Evolutionary conservation across 2,797 vertebrate genomes (phyloP), one percentile per base, ranked within the genome.

Genomic region (Cyprinella venusta): DNA sequence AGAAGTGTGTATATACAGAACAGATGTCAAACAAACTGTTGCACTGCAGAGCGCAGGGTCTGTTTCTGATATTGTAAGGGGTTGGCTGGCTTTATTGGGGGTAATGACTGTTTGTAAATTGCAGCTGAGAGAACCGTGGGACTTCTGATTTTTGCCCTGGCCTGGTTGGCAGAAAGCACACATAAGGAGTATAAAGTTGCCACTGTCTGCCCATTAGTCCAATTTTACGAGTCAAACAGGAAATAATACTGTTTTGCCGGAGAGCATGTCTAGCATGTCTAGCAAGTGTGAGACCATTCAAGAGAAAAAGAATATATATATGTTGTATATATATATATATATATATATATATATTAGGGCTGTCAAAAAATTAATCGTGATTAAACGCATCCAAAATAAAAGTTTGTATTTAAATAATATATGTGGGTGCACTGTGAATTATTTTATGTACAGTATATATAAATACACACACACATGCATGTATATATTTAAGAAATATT

Each of bases 151-250:
- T 69, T 71, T 75, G 61, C 54, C 82, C 12, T 52, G 82, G 26
- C 61, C 54, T 59, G 69, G 61, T 36, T 77, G 72, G 30, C 75
- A 75, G 70, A 48, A 10, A n/a, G 38, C 12, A 56, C 8, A 33
- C 68, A 68, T 69, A 67, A 85, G 16, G 50, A 81, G 38, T 33
- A 18, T 71, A 79, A 70, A 77, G 71, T 63, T 30, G 30, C 63
- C 40, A 54, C 59, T 13, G 75, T 61, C 67, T 76, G 65, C 68
- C 85, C 48, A 80, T 84, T 70, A 40, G 33, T 76, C 45, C 38
- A 80, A 63, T 63, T 76, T 65, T 84, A 87, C 54, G 80, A 80
- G 81, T 26, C 40, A 75, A 61, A 74, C 76, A 84, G 88, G 82
- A 82, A 81, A 80, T 64, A n/a, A 71, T 71, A 75, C 30, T 56